Evolutionary conservation across 2,888 invertebrate genomes (phyloP).

Genomic region (Orthosia gracilis): DNA sequence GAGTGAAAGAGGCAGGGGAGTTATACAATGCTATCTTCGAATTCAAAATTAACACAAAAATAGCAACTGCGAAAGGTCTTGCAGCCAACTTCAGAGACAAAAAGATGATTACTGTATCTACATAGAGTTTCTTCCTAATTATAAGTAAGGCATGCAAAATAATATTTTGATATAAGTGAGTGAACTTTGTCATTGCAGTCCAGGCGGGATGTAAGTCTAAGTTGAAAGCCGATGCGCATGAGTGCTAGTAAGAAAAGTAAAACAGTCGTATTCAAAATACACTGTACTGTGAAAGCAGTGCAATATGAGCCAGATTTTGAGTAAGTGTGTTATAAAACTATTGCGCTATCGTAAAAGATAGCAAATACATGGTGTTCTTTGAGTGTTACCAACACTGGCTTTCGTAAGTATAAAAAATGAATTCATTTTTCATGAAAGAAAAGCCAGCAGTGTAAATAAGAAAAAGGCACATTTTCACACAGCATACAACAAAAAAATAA

Average conservation of each 20-base stretch:
- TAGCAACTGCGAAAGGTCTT: too few relatives aligned
- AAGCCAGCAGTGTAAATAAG: constrained; percentile 38
- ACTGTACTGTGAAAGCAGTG: not conserved
- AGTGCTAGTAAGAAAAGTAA: not conserved
- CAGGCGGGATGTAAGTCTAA: not conserved
- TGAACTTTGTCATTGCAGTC: too few relatives aligned
- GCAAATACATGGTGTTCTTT: not conserved
- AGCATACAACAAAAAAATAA: constrained; percentile 49
- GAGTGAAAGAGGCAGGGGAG: too few relatives aligned
- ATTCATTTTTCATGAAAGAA: constrained; percentile 26
- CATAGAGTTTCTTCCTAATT: not conserved
- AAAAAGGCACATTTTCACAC: constrained; percentile 50
- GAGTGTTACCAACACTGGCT: constrained; percentile 2
- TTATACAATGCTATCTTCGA: too few relatives aligned
- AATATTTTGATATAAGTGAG: not conserved
- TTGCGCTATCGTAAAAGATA: not conserved
- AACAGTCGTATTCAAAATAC: too few relatives aligned
- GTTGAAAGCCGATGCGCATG: not conserved
- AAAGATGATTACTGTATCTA: too few relatives aligned
- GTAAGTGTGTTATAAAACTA: not conserved
- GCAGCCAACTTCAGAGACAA: too few relatives aligned
- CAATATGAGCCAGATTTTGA: not conserved
- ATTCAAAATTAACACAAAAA: too few relatives aligned
- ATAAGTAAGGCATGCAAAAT: not conserved
- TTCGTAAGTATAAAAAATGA: constrained; percentile 26